phyloP scores from a whole-genome alignment of 2,797 vertebrate genomes.

The Phylloscopus collybita region DNA sequence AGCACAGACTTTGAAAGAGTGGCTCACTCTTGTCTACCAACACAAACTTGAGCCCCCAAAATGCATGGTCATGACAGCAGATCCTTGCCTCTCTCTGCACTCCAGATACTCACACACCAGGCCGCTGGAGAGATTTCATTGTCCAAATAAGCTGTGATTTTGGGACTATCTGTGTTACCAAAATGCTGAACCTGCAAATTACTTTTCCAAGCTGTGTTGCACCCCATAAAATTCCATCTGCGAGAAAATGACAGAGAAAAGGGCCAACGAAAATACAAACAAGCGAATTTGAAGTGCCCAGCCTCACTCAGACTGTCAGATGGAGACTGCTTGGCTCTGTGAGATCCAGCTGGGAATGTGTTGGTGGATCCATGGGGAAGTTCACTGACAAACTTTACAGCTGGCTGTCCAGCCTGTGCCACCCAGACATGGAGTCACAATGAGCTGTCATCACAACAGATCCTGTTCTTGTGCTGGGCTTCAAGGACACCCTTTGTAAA shows the following conservation, averaged over 20 bases:
- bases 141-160: background rate
- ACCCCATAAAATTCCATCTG: background rate
- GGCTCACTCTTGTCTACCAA: background rate
- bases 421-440: background rate
- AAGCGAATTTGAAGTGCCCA: background rate
- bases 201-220: background rate
- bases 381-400: background rate
- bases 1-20: background rate
- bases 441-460: background rate
- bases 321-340: background rate
- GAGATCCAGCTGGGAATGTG: background rate
- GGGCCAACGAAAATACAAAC: background rate
- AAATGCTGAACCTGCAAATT: background rate
- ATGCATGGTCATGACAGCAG: background rate
- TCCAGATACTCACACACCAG: background rate
- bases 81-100: background rate
- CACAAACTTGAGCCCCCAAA: background rate
- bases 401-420: background rate
- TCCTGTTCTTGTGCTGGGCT: background rate
- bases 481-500: background rate
- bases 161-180: background rate
- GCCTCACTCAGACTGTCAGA: background rate
- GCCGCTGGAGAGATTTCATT: background rate
- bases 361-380: background rate
- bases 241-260: background rate